Percentiles rank a stretch among this genome's conserved stretches.
Conservation (phyloP, 2,888 invertebrate genomes). For the Hedychridium roseum region DNA sequence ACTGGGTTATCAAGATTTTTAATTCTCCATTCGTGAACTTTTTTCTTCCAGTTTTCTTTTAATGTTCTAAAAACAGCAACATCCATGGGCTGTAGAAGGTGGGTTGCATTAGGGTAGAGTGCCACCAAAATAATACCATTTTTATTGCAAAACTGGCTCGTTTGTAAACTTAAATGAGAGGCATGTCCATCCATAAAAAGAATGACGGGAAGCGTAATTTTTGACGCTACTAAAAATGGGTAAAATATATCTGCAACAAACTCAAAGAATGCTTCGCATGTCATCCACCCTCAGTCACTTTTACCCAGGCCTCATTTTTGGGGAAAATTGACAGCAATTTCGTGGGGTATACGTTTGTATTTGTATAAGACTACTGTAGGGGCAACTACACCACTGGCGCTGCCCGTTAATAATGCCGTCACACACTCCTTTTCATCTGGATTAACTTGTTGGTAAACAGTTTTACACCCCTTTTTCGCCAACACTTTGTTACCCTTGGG, state of each 20-base stretch:
- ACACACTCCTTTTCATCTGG: constrained; percentile 12
- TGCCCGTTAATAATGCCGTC: constrained; percentile 4
- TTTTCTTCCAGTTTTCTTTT: constrained; percentile 23
- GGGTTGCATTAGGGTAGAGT: constrained; percentile 26
- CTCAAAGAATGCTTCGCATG: constrained; percentile 51
- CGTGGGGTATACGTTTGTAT: constrained; percentile 7
- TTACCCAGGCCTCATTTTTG: constrained; percentile 51
- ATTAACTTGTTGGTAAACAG: constrained; percentile 6
- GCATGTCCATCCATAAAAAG: constrained; percentile 55
- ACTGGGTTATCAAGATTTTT: constrained; percentile 32
- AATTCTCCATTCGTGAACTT: constrained; percentile 24
- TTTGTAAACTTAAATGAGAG: constrained; percentile 52
- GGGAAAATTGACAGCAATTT: constrained; percentile 30
- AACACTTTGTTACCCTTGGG: constrained; percentile 10
- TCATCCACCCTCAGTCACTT: constrained; percentile 60
- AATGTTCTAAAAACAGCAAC: constrained; percentile 21
- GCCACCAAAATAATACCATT: constrained; percentile 48
- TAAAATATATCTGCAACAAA: constrained; percentile 51
- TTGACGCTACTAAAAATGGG: constrained; percentile 45
- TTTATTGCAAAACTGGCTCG: constrained; percentile 50
- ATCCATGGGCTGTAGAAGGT: constrained; percentile 27
- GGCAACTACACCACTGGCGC: constrained; percentile 5
- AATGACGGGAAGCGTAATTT: constrained; percentile 47
- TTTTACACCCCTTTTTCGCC: constrained; percentile 3
- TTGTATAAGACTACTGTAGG: constrained; percentile 5